phyloP scores from a whole-genome alignment of 2,888 invertebrate genomes.

The Agrochola macilenta region DNA sequence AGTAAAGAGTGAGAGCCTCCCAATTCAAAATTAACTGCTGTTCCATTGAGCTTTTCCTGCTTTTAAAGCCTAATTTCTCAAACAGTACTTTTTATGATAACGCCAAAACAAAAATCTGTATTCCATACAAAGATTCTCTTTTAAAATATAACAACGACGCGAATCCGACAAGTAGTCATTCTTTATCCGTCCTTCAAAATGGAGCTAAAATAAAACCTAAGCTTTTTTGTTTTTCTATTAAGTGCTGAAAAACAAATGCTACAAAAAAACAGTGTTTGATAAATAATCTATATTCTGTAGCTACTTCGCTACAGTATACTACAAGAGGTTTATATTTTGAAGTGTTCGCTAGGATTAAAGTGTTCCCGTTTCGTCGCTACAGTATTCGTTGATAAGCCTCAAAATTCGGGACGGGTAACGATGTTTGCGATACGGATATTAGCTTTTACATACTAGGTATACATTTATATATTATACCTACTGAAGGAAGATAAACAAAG shows the following conservation, averaged over 20 bases:
- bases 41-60: background rate
- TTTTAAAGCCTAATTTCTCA: background rate
- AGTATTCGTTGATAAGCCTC: conserved; percentile 18
- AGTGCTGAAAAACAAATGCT: background rate
- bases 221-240: conserved; percentile 2
- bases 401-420: conserved; percentile 8
- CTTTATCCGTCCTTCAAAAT: background rate
- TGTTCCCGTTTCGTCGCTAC: background rate
- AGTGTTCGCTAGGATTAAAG: conserved; percentile 18
- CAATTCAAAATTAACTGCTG: background rate
- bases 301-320: background rate
- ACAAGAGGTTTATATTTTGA: conserved; percentile 7
- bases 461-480: background rate
- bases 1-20: background rate
- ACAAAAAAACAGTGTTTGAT: background rate
- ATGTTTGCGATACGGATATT: background rate
- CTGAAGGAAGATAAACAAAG: background rate
- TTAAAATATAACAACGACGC: background rate
- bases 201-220: background rate
- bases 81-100: background rate
- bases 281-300: conserved; percentile 12
- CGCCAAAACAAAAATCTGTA: background rate
- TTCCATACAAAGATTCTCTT: background rate
- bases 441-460: background rate
- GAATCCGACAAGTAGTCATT: background rate